A percentile compares a stretch with the other conserved stretches of the same genome.
phyloP scores from a whole-genome alignment of 2,888 invertebrate genomes.

The Ischnura elegans region DNA sequence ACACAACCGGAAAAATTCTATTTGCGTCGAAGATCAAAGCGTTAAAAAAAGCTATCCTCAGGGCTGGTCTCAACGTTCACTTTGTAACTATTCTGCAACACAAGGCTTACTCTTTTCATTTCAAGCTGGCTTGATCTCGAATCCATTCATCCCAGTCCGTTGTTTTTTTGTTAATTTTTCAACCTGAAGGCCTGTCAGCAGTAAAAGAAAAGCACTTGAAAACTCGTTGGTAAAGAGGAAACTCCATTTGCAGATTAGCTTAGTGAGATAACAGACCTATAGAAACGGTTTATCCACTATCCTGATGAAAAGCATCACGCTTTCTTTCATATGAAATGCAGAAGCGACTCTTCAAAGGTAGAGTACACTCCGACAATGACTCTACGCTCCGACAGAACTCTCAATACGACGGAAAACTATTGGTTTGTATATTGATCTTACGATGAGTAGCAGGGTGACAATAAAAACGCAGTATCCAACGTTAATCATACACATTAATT shows the following conservation, averaged over 20 bases:
- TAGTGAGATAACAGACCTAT: not conserved
- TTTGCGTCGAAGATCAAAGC: not conserved
- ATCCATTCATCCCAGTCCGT: not conserved
- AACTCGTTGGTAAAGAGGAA: not conserved
- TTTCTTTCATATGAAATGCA: not conserved
- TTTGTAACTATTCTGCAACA: not conserved
- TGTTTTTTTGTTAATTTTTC: not conserved
- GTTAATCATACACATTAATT: no score
- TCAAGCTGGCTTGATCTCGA: not conserved
- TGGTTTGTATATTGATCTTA: no score
- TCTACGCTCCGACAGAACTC: no score
- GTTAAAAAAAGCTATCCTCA: not conserved
- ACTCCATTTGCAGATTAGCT: not conserved
- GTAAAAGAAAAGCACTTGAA: not conserved
- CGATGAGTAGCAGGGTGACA: no score
- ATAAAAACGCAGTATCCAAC: no score
- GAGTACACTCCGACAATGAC: no score
- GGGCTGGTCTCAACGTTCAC: not conserved
- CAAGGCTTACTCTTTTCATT: not conserved
- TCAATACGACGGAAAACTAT: no score
- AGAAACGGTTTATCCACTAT: not conserved
- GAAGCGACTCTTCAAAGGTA: not conserved
- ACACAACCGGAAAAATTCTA: not conserved
- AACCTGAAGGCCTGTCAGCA: not conserved
- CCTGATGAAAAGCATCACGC: not conserved